These are phyloP conservation scores for Luscinia megarhynchos DNA, from an alignment of 2,797 vertebrate genomes.

Conservation along the genomic window DNA sequence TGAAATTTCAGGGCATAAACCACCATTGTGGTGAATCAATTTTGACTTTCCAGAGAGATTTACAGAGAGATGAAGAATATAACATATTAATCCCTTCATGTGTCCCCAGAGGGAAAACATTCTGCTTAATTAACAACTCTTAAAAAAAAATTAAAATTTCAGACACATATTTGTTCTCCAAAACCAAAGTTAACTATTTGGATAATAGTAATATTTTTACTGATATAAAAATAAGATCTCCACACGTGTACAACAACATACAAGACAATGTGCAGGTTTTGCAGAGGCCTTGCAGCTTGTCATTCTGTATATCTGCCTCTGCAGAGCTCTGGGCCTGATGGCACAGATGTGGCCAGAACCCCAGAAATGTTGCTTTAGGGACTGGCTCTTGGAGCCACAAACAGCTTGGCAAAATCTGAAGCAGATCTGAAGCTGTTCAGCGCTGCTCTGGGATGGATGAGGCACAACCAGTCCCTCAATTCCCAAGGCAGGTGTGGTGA, in stretches of 20 bases:
- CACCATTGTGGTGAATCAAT: slow-evolving; percentile 32
- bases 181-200: not conserved
- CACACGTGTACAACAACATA: not conserved
- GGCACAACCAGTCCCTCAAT: not conserved
- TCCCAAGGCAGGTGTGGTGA: not conserved
- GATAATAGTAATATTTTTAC: not conserved
- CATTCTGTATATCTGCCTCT: not conserved
- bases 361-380: not conserved
- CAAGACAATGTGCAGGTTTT: accelerated
- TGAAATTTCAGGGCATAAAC: slow-evolving; percentile 23
- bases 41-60: slow-evolving; percentile 48
- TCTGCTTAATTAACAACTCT: not conserved
- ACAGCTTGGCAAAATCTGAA: not conserved
- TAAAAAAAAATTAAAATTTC: not conserved
- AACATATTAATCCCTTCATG: slow-evolving; percentile 19
- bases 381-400: not conserved
- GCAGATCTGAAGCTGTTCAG: not conserved
- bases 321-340: not conserved
- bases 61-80: slow-evolving; percentile 1
- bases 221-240: not conserved
- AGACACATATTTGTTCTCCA: not conserved
- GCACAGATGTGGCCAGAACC: not conserved
- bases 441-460: not conserved
- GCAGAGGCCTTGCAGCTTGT: not conserved
- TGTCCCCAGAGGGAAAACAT: not conserved